Evolutionary conservation across 2,888 invertebrate species (phyloP).

Genomic region (Spisula subtruncata): DNA sequence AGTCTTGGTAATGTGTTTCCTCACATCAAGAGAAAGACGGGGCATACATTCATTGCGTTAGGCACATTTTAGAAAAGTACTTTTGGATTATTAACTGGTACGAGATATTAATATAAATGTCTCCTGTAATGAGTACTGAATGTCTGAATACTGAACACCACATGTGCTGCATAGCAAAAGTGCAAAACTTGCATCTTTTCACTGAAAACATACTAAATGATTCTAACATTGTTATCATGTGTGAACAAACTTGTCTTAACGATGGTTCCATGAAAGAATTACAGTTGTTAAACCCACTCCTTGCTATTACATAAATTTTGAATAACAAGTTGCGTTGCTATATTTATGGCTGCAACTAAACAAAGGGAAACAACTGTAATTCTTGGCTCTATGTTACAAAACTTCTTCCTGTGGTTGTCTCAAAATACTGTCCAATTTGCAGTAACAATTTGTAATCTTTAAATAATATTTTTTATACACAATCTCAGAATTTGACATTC

Average conservation of each 20-base stretch:
- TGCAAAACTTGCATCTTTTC: not conserved
- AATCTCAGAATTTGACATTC: not conserved
- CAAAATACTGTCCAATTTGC: not conserved
- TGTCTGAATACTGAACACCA: not conserved
- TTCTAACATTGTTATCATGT: slow-evolving; percentile 1
- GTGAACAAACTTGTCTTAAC: not conserved
- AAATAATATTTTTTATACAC: not conserved
- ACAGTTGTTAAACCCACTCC: not conserved
- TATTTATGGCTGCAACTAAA: not conserved
- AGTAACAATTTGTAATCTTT: not conserved
- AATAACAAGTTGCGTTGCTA: not conserved
- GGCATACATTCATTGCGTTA: not conserved
- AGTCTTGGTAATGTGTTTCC: not conserved
- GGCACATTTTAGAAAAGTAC: not conserved
- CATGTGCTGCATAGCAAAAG: not conserved
- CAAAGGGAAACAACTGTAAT: slow-evolving; percentile 3
- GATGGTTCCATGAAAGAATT: slow-evolving; percentile 2
- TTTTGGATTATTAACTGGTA: not conserved
- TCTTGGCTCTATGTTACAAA: slow-evolving; percentile 11
- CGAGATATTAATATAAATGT: not conserved
- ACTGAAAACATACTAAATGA: not conserved
- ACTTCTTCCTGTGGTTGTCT: not conserved
- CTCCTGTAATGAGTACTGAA: not conserved
- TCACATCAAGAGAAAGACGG: not conserved
- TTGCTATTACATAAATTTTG: not conserved